A percentile compares a stretch with the other conserved stretches of the same genome.
phyloP scores from a whole-genome alignment of 1,140 invertebrate genomes.

The Trichonephila inaurata region DNA sequence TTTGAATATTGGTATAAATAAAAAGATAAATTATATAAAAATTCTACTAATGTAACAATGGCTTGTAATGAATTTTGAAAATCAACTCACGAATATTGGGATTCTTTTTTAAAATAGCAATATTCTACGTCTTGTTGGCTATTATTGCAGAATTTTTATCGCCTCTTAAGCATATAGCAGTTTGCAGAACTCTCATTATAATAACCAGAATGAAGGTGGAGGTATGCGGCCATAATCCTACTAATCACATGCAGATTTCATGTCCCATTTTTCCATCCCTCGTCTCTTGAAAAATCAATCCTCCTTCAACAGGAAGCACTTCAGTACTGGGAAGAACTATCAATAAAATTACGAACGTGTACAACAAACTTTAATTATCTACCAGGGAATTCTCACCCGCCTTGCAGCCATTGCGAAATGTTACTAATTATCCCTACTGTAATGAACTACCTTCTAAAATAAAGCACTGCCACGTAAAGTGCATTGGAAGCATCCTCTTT shows the following conservation, averaged over 20 bases:
- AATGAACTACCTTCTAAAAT: conserved; percentile 44
- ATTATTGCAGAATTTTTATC: too few species aligned
- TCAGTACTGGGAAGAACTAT: conserved; percentile 4
- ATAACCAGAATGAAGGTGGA: neutral
- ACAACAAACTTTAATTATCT: conserved; percentile 60
- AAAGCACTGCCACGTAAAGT: neutral
- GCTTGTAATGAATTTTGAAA: too few species aligned
- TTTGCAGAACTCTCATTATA: too few species aligned
- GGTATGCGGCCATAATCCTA: neutral
- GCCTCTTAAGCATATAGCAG: too few species aligned
- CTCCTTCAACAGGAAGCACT: neutral
- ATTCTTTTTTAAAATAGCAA: too few species aligned
- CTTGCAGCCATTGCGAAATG: neutral
- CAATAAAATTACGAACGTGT: conserved; percentile 58
- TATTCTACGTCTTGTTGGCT: too few species aligned
- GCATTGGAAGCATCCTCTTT: neutral
- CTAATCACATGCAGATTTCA: neutral
- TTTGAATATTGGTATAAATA: too few species aligned
- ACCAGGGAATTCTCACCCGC: conserved; percentile 21
- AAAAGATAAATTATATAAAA: too few species aligned
- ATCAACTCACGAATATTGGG: too few species aligned
- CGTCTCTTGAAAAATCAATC: conserved; percentile 17
- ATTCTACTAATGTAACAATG: too few species aligned
- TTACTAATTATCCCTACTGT: conserved; percentile 42
- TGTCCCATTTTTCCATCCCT: neutral